These are phyloP conservation scores for Lasioglossum malachurum DNA, from an alignment of 2,888 invertebrate species.

Conservation along the genomic window DNA sequence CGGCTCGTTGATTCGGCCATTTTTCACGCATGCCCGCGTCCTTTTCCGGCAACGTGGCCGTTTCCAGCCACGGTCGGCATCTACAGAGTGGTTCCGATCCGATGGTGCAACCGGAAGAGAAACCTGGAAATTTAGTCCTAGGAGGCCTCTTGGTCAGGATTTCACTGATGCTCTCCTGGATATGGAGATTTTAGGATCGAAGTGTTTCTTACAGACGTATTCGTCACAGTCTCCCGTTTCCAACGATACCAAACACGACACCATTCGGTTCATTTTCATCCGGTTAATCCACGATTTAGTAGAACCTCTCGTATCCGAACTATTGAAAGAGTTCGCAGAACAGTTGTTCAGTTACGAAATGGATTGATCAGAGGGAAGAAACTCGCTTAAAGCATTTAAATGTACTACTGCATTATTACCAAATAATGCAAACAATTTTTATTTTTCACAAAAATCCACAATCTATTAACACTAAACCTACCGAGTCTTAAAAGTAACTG, in stretches of 20 bases:
- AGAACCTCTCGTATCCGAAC: not conserved
- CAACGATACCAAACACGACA: not conserved
- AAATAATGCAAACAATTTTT: too few species aligned
- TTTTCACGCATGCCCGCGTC: slow-evolving; percentile 63
- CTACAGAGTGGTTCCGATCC: slow-evolving; percentile 24
- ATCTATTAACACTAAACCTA: too few species aligned
- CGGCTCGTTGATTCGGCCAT: slow-evolving; percentile 58
- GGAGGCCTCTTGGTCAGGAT: not conserved
- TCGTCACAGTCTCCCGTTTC: not conserved
- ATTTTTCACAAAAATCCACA: too few species aligned
- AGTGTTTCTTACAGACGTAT: not conserved
- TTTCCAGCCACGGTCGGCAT: not conserved
- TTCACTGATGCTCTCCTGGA: not conserved
- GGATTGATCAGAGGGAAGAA: too few species aligned
- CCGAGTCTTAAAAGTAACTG: too few species aligned
- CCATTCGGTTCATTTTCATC: not conserved
- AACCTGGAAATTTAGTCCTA: not conserved
- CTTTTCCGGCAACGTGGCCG: slow-evolving; percentile 26
- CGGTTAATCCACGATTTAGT: not conserved
- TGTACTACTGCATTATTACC: too few species aligned
- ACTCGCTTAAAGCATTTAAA: too few species aligned
- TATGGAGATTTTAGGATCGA: not conserved
- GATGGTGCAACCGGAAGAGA: not conserved
- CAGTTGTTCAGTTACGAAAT: not conserved
- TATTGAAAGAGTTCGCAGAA: not conserved